A percentile compares a stretch with the other conserved stretches of the same genome.
Conservation (phyloP, 2,113 vertebrate genomes). For the Phoxinus phoxinus region DNA sequence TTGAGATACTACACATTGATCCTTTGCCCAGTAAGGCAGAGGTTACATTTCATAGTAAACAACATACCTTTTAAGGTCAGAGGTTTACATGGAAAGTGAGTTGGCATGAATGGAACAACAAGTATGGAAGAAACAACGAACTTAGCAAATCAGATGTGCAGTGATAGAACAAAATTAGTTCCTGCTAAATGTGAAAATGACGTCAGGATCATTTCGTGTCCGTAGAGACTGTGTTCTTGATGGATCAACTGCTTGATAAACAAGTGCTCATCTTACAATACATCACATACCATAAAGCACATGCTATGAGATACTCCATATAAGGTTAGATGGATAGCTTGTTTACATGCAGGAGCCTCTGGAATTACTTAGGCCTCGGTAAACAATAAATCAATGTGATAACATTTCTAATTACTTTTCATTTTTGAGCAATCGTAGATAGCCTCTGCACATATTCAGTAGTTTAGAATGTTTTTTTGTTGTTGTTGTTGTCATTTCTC, state of each 20-base stretch:
- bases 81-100: not conserved
- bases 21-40: slow-evolving; percentile 55
- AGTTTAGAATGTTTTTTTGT: not conserved
- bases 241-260: slow-evolving; percentile 10
- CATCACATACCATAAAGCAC: not conserved
- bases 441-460: not conserved
- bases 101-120: slow-evolving; percentile 17
- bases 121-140: not conserved
- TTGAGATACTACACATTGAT: slow-evolving; percentile 10
- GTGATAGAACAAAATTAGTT: not conserved
- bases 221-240: not conserved
- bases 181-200: not conserved
- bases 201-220: not conserved
- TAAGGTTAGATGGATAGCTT: slow-evolving; percentile 7
- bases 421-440: not conserved
- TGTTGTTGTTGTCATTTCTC: not conserved
- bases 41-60: slow-evolving; percentile 51
- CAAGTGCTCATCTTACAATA: slow-evolving; percentile 12
- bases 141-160: not conserved
- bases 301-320: not conserved
- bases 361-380: not conserved
- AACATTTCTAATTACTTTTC: not conserved
- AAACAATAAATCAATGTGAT: not conserved
- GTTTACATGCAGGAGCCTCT: not conserved
- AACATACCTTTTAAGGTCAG: slow-evolving; percentile 25